Evolutionary conservation across 2,797 vertebrate species (phyloP).

Genomic region (Helostoma temminkii): DNA sequence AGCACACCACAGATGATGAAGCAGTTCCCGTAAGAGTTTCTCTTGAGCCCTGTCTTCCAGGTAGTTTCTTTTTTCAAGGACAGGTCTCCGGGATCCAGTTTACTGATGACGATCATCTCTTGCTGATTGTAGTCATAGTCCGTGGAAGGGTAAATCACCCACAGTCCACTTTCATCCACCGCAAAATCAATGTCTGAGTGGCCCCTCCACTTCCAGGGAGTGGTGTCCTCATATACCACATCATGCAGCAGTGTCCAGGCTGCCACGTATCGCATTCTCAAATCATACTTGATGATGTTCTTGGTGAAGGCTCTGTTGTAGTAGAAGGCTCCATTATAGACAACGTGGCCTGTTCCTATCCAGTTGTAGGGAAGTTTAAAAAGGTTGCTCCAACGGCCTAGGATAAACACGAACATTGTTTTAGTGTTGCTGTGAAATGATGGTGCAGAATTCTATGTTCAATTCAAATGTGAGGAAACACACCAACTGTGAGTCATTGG

Average conservation of each 20-base stretch:
- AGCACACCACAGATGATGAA: conserved; percentile 97
- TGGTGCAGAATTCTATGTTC: too few relatives aligned
- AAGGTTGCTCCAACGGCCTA: conserved; percentile 98
- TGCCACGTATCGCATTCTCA: conserved; percentile 93
- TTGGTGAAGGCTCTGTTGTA: conserved; percentile 99
- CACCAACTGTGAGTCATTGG: too few relatives aligned
- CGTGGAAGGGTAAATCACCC: conserved; percentile 94
- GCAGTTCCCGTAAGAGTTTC: conserved; percentile 95
- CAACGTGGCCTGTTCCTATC: conserved; percentile 97
- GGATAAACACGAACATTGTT: background rate
- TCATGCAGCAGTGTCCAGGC: conserved; percentile 94
- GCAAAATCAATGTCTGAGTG: conserved; percentile 98
- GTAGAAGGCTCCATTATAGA: conserved; percentile 96
- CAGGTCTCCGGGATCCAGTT: conserved; percentile 92
- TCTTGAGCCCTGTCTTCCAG: conserved; percentile 92
- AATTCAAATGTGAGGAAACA: too few relatives aligned
- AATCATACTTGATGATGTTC: conserved; percentile 98
- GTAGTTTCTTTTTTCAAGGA: conserved; percentile 93
- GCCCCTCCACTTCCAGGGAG: conserved; percentile 97
- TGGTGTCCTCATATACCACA: conserved; percentile 94
- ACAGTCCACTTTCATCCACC: conserved; percentile 95
- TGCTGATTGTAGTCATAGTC: conserved; percentile 92
- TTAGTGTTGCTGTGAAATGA: too few relatives aligned
- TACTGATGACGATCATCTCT: conserved; percentile 94
- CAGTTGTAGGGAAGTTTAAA: conserved; percentile 99